phyloP scores from a whole-genome alignment of 2,888 invertebrate genomes.

The Caenorhabditis imperialis region DNA sequence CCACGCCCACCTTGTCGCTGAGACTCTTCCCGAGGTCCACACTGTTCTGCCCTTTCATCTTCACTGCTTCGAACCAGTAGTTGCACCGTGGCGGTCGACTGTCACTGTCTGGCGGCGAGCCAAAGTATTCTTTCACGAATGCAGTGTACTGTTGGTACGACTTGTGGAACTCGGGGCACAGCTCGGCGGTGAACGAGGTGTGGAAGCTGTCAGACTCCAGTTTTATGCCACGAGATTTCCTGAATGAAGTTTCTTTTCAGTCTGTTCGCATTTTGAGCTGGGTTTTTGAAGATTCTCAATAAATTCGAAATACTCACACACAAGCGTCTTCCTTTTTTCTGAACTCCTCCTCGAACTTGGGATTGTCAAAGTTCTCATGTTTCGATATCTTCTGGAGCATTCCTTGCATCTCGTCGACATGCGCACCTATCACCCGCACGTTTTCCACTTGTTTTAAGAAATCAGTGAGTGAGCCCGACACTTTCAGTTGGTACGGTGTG shows the following conservation, averaged over 20 bases:
- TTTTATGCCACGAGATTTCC: conserved; percentile 44
- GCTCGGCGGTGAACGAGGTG: conserved; percentile 53
- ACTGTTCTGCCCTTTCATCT: conserved; percentile 47
- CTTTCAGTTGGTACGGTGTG: conserved; percentile 46
- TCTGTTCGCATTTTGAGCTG: neutral
- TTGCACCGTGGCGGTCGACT: conserved; percentile 45
- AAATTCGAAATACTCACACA: conserved; percentile 35
- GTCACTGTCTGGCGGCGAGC: conserved; percentile 47
- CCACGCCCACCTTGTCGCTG: conserved; percentile 18
- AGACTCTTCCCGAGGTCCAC: conserved; percentile 37
- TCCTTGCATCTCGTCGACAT: conserved; percentile 40
- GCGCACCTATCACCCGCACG: conserved; percentile 36
- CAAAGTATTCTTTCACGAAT: conserved; percentile 53
- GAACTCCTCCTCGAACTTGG: conserved; percentile 63
- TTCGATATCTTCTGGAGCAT: conserved; percentile 36
- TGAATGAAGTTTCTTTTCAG: conserved; percentile 16
- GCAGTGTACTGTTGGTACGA: conserved; percentile 48
- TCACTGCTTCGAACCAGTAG: conserved; percentile 53
- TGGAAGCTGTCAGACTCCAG: conserved; percentile 50
- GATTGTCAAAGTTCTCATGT: conserved; percentile 58
- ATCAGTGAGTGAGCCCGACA: conserved; percentile 56
- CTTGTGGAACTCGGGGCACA: conserved; percentile 58
- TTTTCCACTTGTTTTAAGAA: conserved; percentile 57
- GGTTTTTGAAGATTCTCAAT: neutral
- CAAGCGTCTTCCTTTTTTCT: conserved; percentile 57